These are phyloP conservation scores for Boleophthalmus pectinirostris DNA, from an alignment of 2,113 vertebrate species.

Conservation along the genomic window DNA sequence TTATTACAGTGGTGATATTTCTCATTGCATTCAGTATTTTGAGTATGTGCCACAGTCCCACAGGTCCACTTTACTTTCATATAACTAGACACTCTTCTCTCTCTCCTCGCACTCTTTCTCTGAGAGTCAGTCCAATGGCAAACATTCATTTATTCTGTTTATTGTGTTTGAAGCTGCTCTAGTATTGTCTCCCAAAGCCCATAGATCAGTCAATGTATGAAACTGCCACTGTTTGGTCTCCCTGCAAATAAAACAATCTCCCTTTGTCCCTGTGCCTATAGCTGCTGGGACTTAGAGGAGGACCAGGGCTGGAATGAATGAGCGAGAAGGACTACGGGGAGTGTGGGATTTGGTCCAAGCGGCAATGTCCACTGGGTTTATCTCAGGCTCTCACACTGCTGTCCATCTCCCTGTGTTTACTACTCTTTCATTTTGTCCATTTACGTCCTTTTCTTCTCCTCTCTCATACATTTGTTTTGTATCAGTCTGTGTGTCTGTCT, in stretches of 20 bases:
- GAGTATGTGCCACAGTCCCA: neutral
- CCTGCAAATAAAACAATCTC: conserved; percentile 42
- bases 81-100: neutral
- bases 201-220: conserved; percentile 38
- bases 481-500: conserved; percentile 18
- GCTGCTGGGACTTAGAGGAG: conserved; percentile 38
- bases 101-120: neutral
- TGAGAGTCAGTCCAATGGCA: conserved; percentile 16
- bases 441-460: neutral
- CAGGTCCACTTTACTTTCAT: neutral
- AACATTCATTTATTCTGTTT: conserved; percentile 38
- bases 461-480: neutral
- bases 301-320: neutral
- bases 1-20: too few species aligned
- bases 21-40: too few species aligned
- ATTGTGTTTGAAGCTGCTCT: conserved; percentile 40
- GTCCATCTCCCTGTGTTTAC: conserved; percentile 15
- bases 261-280: conserved; percentile 30
- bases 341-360: conserved; percentile 25
- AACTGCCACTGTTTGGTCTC: conserved; percentile 23
- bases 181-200: conserved; percentile 34
- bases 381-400: conserved; percentile 36
- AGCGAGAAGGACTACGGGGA: neutral
- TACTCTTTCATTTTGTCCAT: neutral
- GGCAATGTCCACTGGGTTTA: conserved; percentile 41